Evolutionary conservation across 1,140 invertebrate species (phyloP).

Genomic region (Leptinotarsa lineolata): DNA sequence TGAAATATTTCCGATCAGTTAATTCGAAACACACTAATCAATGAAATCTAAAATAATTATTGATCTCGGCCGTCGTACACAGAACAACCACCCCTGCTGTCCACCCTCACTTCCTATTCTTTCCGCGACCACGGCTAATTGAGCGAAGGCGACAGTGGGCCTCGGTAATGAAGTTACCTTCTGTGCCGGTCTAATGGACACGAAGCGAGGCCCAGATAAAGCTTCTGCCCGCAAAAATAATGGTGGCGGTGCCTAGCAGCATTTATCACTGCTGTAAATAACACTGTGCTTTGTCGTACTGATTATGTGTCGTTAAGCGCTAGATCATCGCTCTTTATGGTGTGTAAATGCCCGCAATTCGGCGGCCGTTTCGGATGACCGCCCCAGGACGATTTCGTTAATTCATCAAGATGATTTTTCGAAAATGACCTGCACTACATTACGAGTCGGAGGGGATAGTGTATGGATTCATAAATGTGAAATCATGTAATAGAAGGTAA

Average conservation of each 20-base stretch:
- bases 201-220: conserved; percentile 25
- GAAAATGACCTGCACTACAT: background rate
- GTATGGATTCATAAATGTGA: no score
- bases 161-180: conserved; percentile 37
- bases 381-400: background rate
- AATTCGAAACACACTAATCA: no score
- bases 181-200: conserved; percentile 28
- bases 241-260: conserved; percentile 25
- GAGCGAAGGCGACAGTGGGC: conserved; percentile 32
- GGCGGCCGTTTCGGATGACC: background rate
- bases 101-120: conserved; percentile 29
- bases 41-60: no score
- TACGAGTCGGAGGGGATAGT: no score
- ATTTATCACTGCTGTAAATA: conserved; percentile 43
- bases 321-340: conserved; percentile 44
- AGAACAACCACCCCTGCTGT: background rate
- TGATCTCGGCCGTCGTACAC: conserved; percentile 10
- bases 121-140: conserved; percentile 32
- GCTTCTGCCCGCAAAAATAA: conserved; percentile 32
- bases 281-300: conserved; percentile 38
- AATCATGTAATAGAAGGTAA: no score
- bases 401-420: background rate
- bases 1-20: no score
- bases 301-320: conserved; percentile 42
- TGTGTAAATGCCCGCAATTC: conserved; percentile 34